Evolutionary conservation across 2,888 invertebrate genomes (phyloP), one percentile per base, ranked within the genome.

Genomic region (Villa cingulata): DNA sequence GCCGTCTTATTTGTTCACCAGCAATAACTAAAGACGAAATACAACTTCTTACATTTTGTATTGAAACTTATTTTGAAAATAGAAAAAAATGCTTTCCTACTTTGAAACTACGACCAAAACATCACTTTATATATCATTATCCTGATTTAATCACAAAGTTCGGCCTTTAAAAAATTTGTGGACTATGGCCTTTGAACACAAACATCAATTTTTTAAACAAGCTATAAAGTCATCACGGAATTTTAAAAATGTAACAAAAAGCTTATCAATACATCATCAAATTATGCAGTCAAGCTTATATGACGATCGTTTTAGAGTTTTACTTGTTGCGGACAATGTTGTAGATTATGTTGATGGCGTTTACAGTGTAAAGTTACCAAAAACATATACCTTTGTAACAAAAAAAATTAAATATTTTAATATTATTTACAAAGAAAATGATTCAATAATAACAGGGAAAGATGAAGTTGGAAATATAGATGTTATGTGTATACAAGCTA

Each of bases 131-230:
- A 14, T 45, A 5, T 12, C 54, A 54, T 40, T 54, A 54, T 39
- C 51, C 52, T 15, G 46, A 49, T 29, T 20, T 54, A 10, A 49
- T 52, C 18, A 3, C 41, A 20, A 42, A 49, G 43, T 45, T 49
- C 20, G 48, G 52, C 52, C 52, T 7, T 36, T 54, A 34, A 52
- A 43, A 32, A 12, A 43, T 16, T n/a, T 54, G 1, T 54, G 52
- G 48, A 54, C 51, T 6, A 43, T 54, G 46, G 20, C 54, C 10
- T 60, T 59, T 47, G 58, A 59, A 51, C 55, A 55, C 34, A 59
- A 59, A 44, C 57, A 59, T 41, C 44, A 53, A 7, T 58, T 48
- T 48, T 58, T 57, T 40, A 59, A 58, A 52, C 51, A 47, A 49
- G 37, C 47, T 15, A 32, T 51, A 0, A 48, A 49, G 42, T 49